Evolutionary conservation across 2,113 vertebrate species (phyloP), one percentile per base, ranked within the genome.

Genomic region (Corythornis vintsioides): DNA sequence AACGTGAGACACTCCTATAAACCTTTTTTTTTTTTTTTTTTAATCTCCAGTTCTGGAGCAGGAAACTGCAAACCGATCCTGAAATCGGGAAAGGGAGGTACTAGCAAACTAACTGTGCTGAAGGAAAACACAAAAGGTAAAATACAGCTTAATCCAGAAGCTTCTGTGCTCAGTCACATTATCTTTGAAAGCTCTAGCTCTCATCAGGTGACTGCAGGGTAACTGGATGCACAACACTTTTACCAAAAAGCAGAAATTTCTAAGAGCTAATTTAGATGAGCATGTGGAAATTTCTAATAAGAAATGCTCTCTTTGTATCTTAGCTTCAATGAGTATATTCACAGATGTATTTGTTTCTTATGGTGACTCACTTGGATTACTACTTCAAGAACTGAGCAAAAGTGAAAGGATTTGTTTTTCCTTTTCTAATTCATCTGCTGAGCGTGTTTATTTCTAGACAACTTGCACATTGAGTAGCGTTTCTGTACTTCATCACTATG

Each of bases 51-150:
- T 88, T 85, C 93, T 97, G 77, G 83, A 95, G 95, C 75, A 97
- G 71, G 94, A 93, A 93, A 93, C 88, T 97, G 74, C 17, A 94
- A 83, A 94, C 96, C 16, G 91, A 95, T 83, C 61, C 87, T 78
- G 89, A 92, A 94, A 69, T 97, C 40, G 85, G 85, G 13, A 97
- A 98, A 83, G 97, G 97, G 89, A 90, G 45, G 75, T 95, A 77
- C 90, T 92, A 48, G 81, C 94, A 88, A 81, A 77, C 43, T 97
- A 97, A 66, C 69, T 85, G 65, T 94, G 92, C 70, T 91, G 86
- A 61, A 96, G 86, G 25, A 88, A 95, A 97, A 87, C 59, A 71
- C 19, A 56, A 83, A 79, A 94, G 77, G 95, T 97, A 92, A 97
- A 95, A 75, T 90, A 80, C 6, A 93, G 95, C 5, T 1, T 59